Evolutionary conservation across 2,888 invertebrate species (phyloP).

Genomic region (Mayetiola destructor): DNA sequence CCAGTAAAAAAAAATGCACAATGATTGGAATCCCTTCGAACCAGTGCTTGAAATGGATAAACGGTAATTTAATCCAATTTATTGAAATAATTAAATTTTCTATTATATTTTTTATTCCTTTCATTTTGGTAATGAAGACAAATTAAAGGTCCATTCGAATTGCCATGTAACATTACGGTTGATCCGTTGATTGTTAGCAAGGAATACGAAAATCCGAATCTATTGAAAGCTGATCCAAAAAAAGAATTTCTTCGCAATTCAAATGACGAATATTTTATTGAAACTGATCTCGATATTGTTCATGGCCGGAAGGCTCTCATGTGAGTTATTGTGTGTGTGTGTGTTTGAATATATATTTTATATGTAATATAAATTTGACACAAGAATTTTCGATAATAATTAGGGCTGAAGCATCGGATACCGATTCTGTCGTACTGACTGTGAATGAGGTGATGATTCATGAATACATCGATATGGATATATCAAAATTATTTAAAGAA

Average conservation of each 20-base stretch:
- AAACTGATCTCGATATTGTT: background rate
- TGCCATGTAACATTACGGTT: background rate
- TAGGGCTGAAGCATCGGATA: too few relatives aligned
- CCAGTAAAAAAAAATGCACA: background rate
- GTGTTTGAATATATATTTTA: background rate
- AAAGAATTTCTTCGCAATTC: background rate
- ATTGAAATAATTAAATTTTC: background rate
- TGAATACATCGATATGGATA: background rate
- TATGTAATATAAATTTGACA: background rate
- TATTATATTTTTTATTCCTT: background rate
- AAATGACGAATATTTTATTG: background rate
- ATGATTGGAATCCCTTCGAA: background rate
- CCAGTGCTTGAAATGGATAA: background rate
- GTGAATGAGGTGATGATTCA: background rate
- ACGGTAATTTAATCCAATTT: background rate
- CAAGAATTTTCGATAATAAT: too few relatives aligned
- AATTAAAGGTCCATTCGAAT: background rate
- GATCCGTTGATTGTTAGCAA: background rate
- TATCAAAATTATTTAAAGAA: background rate
- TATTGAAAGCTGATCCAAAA: background rate
- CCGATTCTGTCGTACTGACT: background rate
- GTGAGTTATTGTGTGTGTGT: background rate
- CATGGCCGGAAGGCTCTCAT: constrained; percentile 5
- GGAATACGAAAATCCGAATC: background rate
- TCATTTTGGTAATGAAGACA: background rate